Conservation (phyloP, 2,113 vertebrate species). For the Cottus gobio region DNA sequence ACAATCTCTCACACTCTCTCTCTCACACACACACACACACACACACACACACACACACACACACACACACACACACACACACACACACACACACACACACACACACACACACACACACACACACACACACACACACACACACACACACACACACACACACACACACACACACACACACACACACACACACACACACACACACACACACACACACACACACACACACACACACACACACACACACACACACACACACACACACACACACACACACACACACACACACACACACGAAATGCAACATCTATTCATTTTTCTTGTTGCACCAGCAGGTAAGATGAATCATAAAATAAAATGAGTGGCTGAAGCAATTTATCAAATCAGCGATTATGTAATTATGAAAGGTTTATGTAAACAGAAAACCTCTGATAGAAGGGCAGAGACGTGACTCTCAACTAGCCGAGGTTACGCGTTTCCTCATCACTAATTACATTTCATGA, state of each 20-base stretch:
- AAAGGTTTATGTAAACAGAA: not conserved
- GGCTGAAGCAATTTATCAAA: slow-evolving; percentile 28
- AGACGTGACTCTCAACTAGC: not conserved
- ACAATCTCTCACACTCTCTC: too few species aligned
- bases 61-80: not conserved
- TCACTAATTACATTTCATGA: not conserved
- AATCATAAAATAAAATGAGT: not conserved
- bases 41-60: not conserved
- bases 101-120: slow-evolving; percentile 1
- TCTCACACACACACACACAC: slow-evolving; percentile 5
- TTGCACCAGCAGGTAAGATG: slow-evolving; percentile 3
- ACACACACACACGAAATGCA: not conserved
- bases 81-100: slow-evolving; percentile 1
- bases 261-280: slow-evolving; percentile 1
- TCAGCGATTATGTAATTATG: slow-evolving; percentile 1
- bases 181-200: not conserved
- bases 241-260: slow-evolving; percentile 1
- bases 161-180: slow-evolving; percentile 3
- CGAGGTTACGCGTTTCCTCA: not conserved
- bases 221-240: slow-evolving; percentile 1
- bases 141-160: not conserved
- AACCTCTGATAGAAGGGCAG: not conserved
- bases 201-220: not conserved
- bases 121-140: not conserved
- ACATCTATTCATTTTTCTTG: not conserved